A percentile compares a stretch with the other conserved stretches of the same genome.
Evolutionary conservation across 2,113 vertebrate species (phyloP).

Genomic region (Ranitomeya imitator): DNA sequence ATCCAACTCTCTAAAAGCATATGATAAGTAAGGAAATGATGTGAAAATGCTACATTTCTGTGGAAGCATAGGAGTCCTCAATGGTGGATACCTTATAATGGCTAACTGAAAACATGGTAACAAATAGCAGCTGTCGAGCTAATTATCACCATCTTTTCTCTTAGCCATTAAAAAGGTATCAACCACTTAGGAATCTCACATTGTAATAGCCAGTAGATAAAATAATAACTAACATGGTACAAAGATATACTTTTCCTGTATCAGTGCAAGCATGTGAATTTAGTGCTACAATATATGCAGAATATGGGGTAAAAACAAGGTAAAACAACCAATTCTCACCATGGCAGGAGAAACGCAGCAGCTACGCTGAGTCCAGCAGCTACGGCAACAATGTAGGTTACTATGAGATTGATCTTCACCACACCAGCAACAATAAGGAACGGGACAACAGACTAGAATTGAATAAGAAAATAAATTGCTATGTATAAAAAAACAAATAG

Average conservation of each 20-base stretch:
- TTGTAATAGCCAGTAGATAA: too few relatives aligned
- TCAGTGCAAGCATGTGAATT: background rate
- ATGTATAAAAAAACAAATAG: background rate
- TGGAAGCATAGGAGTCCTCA: background rate
- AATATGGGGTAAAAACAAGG: background rate
- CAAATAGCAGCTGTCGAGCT: too few relatives aligned
- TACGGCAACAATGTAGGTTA: conserved; percentile 83
- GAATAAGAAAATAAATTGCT: background rate
- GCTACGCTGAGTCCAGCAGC: conserved; percentile 87
- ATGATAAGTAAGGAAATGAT: background rate
- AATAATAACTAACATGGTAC: too few relatives aligned
- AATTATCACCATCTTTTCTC: too few relatives aligned
- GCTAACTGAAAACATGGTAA: too few relatives aligned
- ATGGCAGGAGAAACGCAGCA: conserved; percentile 88
- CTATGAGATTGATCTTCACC: conserved; percentile 74
- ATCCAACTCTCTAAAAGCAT: background rate
- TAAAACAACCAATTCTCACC: conserved; percentile 70
- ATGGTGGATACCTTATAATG: too few relatives aligned
- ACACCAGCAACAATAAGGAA: conserved; percentile 84
- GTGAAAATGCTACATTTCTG: background rate
- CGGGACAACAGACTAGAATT: conserved; percentile 83
- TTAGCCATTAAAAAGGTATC: too few relatives aligned
- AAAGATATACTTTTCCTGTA: too few relatives aligned
- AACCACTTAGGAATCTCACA: too few relatives aligned
- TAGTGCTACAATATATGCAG: background rate